A percentile compares a stretch with the other conserved stretches of the same genome.
These are phyloP conservation scores for Rhizomys pruinosus DNA, from an alignment of 2,113 vertebrate genomes.

Conservation along the genomic window DNA sequence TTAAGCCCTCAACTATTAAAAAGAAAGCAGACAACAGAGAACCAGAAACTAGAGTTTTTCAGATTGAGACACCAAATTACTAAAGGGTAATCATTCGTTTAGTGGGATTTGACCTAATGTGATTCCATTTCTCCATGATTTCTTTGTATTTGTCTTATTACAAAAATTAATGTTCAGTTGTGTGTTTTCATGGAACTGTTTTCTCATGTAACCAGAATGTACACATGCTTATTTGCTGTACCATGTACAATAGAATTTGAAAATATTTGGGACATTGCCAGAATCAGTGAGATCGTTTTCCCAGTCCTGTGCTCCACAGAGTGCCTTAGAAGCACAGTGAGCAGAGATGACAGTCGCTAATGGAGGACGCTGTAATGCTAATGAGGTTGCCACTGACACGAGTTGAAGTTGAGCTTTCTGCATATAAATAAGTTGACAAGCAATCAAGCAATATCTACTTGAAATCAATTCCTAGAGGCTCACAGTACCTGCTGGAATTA, in stretches of 20 bases:
- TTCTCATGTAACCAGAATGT: slow-evolving; percentile 20
- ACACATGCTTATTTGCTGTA: background rate
- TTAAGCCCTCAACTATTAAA: slow-evolving; percentile 25
- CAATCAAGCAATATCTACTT: slow-evolving; percentile 79
- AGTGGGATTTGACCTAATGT: slow-evolving; percentile 32
- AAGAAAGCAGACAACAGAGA: slow-evolving; percentile 8
- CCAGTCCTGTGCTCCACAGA: background rate
- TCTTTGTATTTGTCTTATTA: slow-evolving; percentile 42
- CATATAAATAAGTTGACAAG: slow-evolving; percentile 77
- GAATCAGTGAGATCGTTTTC: slow-evolving; percentile 30
- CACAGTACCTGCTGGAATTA: slow-evolving; percentile 60
- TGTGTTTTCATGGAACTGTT: slow-evolving; percentile 15
- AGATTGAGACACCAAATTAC: background rate
- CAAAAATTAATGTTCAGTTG: background rate
- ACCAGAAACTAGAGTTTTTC: slow-evolving; percentile 15
- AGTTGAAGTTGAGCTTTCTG: slow-evolving; percentile 67
- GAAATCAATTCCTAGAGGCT: slow-evolving; percentile 77
- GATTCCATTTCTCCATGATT: background rate
- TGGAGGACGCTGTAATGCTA: slow-evolving; percentile 38
- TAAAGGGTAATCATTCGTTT: background rate
- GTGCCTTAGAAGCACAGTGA: background rate
- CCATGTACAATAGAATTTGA: background rate
- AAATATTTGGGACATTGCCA: slow-evolving; percentile 40
- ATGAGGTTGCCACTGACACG: slow-evolving; percentile 55
- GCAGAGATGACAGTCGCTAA: slow-evolving; percentile 12